Percentiles rank a stretch among this genome's conserved stretches.
These are phyloP conservation scores for Castor canadensis DNA, from an alignment of 2,113 vertebrate genomes.

Conservation along the genomic window DNA sequence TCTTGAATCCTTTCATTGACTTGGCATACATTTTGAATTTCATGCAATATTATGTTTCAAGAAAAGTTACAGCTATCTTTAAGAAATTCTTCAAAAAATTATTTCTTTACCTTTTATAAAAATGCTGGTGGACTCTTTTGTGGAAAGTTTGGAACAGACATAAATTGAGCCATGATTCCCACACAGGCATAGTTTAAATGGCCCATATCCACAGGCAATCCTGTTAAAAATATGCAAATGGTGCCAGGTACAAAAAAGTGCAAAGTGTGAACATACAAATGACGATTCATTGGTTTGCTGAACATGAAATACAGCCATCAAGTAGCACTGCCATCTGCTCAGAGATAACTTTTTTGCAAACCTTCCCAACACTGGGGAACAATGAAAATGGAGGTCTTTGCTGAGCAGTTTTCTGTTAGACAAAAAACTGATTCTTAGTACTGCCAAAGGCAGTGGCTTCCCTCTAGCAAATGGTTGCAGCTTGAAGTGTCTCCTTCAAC, in stretches of 20 bases:
- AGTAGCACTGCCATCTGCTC: background rate
- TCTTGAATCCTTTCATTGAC: background rate
- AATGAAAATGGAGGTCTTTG: background rate
- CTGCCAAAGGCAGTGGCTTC: background rate
- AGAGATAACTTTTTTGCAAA: background rate
- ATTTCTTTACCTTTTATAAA: background rate
- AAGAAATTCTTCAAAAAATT: background rate
- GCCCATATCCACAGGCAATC: background rate
- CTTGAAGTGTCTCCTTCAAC: background rate
- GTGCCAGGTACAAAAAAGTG: constrained; percentile 28
- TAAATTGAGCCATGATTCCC: background rate
- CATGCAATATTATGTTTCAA: constrained; percentile 34
- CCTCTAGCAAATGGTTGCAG: background rate
- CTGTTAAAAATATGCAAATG: background rate
- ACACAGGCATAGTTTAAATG: background rate
- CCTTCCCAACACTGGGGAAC: background rate
- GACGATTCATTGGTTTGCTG: background rate
- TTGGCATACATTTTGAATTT: constrained; percentile 23
- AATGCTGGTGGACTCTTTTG: background rate
- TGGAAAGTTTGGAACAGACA: background rate
- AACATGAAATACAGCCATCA: background rate
- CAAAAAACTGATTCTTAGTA: background rate
- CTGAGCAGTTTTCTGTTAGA: background rate
- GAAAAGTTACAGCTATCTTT: background rate
- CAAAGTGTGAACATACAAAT: background rate